Conservation (phyloP, 2,113 vertebrate genomes). For the Cryptotis parvus region DNA sequence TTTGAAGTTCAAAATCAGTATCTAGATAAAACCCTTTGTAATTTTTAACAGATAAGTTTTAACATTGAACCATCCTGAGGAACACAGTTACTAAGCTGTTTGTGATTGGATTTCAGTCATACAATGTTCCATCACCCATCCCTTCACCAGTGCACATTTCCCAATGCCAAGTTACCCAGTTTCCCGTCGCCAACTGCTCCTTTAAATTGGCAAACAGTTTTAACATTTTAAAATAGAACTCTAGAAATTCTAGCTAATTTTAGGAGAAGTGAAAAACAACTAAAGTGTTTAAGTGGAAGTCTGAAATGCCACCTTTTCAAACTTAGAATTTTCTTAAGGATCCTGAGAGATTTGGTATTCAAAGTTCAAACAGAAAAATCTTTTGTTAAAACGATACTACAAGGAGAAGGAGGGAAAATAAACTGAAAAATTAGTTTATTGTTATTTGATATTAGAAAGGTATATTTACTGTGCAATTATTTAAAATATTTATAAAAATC, state of each 20-base stretch:
- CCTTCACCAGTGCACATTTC: too few species aligned
- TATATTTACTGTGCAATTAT: not conserved
- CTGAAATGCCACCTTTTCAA: not conserved
- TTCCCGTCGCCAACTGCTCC: too few species aligned
- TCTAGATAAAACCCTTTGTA: not conserved
- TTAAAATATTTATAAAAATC: not conserved
- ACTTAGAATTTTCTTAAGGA: constrained; percentile 4
- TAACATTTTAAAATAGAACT: not conserved
- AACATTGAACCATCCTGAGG: too few species aligned
- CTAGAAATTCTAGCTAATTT: not conserved
- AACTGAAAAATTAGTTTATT: constrained; percentile 33
- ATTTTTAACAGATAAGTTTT: too few species aligned
- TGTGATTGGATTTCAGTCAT: too few species aligned
- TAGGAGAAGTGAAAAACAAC: constrained; percentile 29
- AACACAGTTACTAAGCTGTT: too few species aligned
- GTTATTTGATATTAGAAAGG: not conserved
- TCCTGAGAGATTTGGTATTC: constrained; percentile 46
- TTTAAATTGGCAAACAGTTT: not conserved
- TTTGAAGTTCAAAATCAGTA: not conserved
- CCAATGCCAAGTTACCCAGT: too few species aligned
- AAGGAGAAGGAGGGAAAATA: constrained; percentile 39
- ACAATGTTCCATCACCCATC: too few species aligned
- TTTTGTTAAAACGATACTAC: constrained; percentile 48
- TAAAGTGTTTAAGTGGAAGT: not conserved
- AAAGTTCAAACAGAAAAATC: constrained; percentile 7